These are phyloP conservation scores for Synanthedon vespiformis DNA, from an alignment of 2,888 invertebrate species.

Conservation along the genomic window DNA sequence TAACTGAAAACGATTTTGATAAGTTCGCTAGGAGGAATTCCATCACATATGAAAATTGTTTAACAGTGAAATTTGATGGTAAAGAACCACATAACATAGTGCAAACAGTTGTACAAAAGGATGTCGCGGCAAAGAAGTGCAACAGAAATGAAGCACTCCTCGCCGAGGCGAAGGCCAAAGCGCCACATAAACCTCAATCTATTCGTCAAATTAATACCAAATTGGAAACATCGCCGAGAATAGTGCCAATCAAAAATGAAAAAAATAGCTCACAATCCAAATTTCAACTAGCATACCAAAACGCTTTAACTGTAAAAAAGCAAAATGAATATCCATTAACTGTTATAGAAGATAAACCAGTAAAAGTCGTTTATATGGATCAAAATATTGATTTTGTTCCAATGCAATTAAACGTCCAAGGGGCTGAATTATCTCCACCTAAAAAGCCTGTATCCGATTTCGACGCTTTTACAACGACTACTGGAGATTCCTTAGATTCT, in stretches of 20 bases:
- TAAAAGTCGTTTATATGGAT: constrained; percentile 56
- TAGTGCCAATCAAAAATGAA: constrained; percentile 23
- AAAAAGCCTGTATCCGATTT: constrained; percentile 25
- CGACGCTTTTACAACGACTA: constrained; percentile 22
- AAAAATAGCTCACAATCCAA: constrained; percentile 49
- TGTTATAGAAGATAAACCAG: constrained; percentile 61
- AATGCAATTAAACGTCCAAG: constrained; percentile 41
- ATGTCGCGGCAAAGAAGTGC: constrained; percentile 25
- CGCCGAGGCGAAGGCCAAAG: constrained; percentile 32
- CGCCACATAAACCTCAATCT: constrained; percentile 27
- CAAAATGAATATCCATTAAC: constrained; percentile 45
- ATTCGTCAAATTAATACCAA: constrained; percentile 21
- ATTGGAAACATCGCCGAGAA: constrained; percentile 19
- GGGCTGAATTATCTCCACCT: constrained; percentile 42
- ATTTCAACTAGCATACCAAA: constrained; percentile 54
- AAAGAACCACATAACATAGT: constrained; percentile 42
- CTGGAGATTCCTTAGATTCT: constrained; percentile 42
- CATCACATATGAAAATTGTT: constrained; percentile 47
- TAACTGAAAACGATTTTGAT: constrained; percentile 63
- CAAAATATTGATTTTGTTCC: constrained; percentile 33
- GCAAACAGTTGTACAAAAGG: constrained; percentile 42
- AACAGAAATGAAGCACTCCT: constrained; percentile 31
- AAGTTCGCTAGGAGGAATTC: constrained; percentile 60
- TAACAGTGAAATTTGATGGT: constrained; percentile 45
- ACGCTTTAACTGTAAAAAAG: constrained; percentile 47